Percentiles rank a stretch among this genome's conserved stretches.
These are phyloP conservation scores for Hydrotaea cyrtoneurina DNA, from an alignment of 2,888 invertebrate species.

Conservation along the genomic window DNA sequence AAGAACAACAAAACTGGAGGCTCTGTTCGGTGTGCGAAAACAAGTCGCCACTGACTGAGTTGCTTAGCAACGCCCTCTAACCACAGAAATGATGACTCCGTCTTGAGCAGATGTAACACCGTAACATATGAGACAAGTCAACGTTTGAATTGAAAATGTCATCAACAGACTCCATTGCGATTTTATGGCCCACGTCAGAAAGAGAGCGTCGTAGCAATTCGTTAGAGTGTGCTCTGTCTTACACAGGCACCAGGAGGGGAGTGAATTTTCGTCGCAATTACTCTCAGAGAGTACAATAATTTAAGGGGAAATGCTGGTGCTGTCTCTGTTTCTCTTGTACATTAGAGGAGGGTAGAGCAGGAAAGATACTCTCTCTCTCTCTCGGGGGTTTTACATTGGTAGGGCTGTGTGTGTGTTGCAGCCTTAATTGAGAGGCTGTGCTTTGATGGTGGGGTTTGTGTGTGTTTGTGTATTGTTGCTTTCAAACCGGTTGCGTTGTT, in stretches of 20 bases:
- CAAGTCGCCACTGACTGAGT: slow-evolving; percentile 72
- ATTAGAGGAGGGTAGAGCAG: slow-evolving; percentile 1
- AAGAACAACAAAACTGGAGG: slow-evolving; percentile 2
- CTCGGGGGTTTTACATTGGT: background rate
- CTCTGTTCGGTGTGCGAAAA: slow-evolving; percentile 66
- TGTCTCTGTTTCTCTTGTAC: slow-evolving; percentile 1
- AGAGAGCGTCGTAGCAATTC: background rate
- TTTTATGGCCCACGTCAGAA: slow-evolving; percentile 58
- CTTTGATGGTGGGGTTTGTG: slow-evolving; percentile 22
- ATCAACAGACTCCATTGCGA: slow-evolving; percentile 79
- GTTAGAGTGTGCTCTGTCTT: slow-evolving; percentile 26
- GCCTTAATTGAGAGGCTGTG: slow-evolving; percentile 59
- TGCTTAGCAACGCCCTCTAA: slow-evolving; percentile 81
- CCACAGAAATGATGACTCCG: slow-evolving; percentile 71
- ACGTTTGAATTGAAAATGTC: slow-evolving; percentile 72
- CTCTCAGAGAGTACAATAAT: slow-evolving; percentile 33
- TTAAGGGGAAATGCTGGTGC: slow-evolving; percentile 46
- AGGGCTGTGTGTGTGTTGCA: background rate
- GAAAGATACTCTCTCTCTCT: too few relatives aligned
- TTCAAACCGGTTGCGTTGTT: slow-evolving; percentile 65
- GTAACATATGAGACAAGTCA: slow-evolving; percentile 64
- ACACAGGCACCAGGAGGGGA: background rate
- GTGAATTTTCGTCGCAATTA: background rate
- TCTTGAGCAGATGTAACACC: slow-evolving; percentile 60
- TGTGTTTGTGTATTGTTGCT: slow-evolving; percentile 18